Base-by-base conservation (phyloP, 2,113 vertebrate genomes). In the Galeopterus variegatus region DNA sequence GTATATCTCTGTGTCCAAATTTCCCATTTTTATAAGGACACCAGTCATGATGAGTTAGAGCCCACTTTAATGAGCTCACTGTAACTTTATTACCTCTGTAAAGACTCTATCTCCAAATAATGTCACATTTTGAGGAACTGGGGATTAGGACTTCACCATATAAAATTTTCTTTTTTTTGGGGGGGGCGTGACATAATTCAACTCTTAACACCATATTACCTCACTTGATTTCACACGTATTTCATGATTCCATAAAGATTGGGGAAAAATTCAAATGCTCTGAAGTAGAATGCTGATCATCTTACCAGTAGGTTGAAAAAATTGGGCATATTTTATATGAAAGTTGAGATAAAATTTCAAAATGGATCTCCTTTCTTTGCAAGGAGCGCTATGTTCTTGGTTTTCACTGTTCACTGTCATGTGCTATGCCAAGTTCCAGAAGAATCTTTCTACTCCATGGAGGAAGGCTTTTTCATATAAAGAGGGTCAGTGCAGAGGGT, bases 71-170 rank as follows among this genome's bases (percentile, higher is more conserved):
- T 31, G 41, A 82, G 56, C 45, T 79, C 19, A 33, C 45, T 70
- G 81, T 54, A 82, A 33, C 41, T 81, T 48, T 31, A 75, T 75
- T 62, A 65, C 28, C 17, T 75, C 14, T 75, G 4, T 58, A 81
- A 96, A 81, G 56, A 72, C 8, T 36, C 33, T 69, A 18, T 87
- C 41, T 70, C 26, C 77, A 91, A 88, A 70, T 54, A 88, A 75
- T 23, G 15, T 45, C n/a, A 87, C 56, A 14, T 79, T 96, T 52
- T 81, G 33, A 91, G 48, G n/a, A 73, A 60, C 15, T 48, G 2
- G 76, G 62, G 1, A 3, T 54, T 58, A 24, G 1, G 17, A 69
- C 33, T 41, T 87, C 58, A 64, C 60, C 36, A 80, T 19, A 36
- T 41, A 26, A 81, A 60, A 50, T 41, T 41, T 41, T 41, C 41